A percentile compares a stretch with the other conserved stretches of the same genome.
phyloP scores from a whole-genome alignment of 2,888 invertebrate genomes.

The Chelonus formosanus region DNA sequence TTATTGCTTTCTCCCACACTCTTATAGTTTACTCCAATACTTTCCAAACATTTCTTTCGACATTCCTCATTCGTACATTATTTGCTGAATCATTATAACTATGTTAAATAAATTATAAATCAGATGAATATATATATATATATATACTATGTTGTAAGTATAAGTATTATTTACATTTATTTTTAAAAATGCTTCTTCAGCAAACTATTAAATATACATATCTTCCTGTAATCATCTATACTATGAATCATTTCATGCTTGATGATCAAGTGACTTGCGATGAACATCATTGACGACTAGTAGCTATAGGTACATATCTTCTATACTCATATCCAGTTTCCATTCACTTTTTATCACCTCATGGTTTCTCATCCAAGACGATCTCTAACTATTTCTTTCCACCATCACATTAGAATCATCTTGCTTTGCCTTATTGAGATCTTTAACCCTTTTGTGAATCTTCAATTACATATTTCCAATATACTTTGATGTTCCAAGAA shows the following conservation, averaged over 20 bases:
- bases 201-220: too few species aligned
- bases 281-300: conserved; percentile 17
- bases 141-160: too few species aligned
- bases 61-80: neutral
- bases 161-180: too few species aligned
- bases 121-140: too few species aligned
- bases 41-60: neutral
- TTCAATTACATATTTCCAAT: too few species aligned
- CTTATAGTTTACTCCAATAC: neutral
- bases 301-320: conserved; percentile 4
- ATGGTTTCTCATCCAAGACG: conserved; percentile 21
- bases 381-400: conserved; percentile 14
- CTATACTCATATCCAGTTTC: conserved; percentile 11
- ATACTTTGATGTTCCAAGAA: too few species aligned
- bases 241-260: conserved; percentile 11
- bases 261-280: conserved; percentile 17
- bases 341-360: conserved; percentile 20
- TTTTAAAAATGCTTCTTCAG: neutral
- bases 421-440: conserved; percentile 3
- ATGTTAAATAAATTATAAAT: too few species aligned
- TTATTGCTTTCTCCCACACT: conserved; percentile 2
- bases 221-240: neutral
- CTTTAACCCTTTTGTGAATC: too few species aligned
- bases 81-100: neutral
- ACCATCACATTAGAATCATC: neutral